Base-by-base conservation (phyloP, 2,113 vertebrate genomes). In the Ancistrus triradiatus region DNA sequence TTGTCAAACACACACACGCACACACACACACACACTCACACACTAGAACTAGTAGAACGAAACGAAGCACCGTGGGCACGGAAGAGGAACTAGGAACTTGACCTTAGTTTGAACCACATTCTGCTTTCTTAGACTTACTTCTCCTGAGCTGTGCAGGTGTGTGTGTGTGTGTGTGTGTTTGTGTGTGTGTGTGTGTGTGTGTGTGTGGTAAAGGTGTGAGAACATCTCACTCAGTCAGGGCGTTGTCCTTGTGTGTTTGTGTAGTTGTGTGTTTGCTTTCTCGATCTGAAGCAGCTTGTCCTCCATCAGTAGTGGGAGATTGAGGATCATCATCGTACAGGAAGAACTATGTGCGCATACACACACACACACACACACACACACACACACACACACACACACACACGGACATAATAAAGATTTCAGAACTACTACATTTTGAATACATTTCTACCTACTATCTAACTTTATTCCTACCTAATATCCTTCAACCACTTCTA, bases 281-380 rank as follows among this genome's bases (percentile, higher is more conserved):
- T n/a, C n/a, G n/a, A n/a, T n/a, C n/a, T n/a, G n/a, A n/a, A 9
- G 19, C 14, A 9, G 19, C 1, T 18, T n/a, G 21, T 38, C 38
- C 52, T 38, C 19, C 18, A n/a, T 56, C 31, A 33, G n/a, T 10
- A 33, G 10, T 3, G 0, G 71, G 62, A 18, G 63, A 48, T 40
- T n/a, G n/a, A n/a, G n/a, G n/a, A n/a, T 90, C 88, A 2, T 89
- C 88, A 28, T 86, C 85, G 0, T 81, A 87, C 43, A 90, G 37
- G 15, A 89, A 89, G 58, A 90, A 89, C 88, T 90, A 63, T 38
- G 35, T 38, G 35, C 14, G 35, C 14, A 2, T 38, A 4, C 2
- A 14, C 14, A 7, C 2, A 1, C 13, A 22, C 11, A 24, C 7
- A 44, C 10, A 35, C 27, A 43, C 47, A 52, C 13, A 14, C 27